Evolutionary conservation across 1,140 invertebrate species (phyloP).

Genomic region (Rhizoglyphus robini): DNA sequence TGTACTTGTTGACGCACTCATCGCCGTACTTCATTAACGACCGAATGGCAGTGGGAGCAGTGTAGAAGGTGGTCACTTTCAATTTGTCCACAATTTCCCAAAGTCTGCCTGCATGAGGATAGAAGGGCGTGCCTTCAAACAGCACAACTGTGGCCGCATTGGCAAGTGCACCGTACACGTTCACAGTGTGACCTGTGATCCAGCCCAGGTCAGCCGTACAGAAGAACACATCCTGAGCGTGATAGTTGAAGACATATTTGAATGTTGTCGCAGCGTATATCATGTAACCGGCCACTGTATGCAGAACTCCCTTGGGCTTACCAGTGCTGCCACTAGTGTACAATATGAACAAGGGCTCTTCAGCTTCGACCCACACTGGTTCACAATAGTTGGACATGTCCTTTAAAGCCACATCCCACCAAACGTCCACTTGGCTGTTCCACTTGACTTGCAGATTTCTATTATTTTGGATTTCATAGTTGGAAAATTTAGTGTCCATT

Average conservation of each 20-base stretch:
- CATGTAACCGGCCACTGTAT: constrained; percentile 85
- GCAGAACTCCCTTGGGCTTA: constrained; percentile 90
- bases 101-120: constrained; percentile 59
- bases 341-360: constrained; percentile 87
- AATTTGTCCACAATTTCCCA: constrained; percentile 88
- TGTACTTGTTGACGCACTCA: too few species aligned
- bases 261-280: constrained; percentile 72
- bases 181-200: constrained; percentile 94
- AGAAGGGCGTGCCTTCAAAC: constrained; percentile 92
- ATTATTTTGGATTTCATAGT: constrained; percentile 15
- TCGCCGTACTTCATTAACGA: too few species aligned
- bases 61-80: constrained; percentile 91
- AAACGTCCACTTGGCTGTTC: constrained; percentile 38
- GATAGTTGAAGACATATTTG: too few species aligned
- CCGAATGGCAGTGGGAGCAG: too few species aligned
- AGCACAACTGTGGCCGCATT: constrained; percentile 67
- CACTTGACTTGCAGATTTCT: neutral
- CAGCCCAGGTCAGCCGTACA: constrained; percentile 96
- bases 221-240: constrained; percentile 79
- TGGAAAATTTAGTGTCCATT: neutral
- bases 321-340: constrained; percentile 95
- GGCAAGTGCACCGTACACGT: too few species aligned
- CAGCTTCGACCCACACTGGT: too few species aligned
- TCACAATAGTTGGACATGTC: constrained; percentile 80
- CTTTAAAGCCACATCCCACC: constrained; percentile 80